Base-by-base conservation (phyloP, 2,888 invertebrate genomes). In the Smittia sp. region DNA sequence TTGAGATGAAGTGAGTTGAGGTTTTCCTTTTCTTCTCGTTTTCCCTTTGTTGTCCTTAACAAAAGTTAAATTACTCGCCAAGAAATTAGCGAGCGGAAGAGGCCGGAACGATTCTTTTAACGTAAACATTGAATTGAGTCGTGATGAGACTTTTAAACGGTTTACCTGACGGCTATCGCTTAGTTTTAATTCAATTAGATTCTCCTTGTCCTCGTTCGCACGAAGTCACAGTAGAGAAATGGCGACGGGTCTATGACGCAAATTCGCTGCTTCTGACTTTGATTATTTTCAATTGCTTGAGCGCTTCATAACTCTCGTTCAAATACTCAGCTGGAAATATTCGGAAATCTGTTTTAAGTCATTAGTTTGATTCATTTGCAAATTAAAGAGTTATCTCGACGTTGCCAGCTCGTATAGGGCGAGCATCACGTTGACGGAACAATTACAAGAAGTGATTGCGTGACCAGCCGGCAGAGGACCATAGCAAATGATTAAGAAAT, bases 1-100 rank as follows among this genome's bases (percentile, higher is more conserved):
- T 93, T 80, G 93, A 93, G 83, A 92, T 91, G 87, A 90, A 91
- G 93, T 93, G 80, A 85, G 86, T 82, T 6, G 18, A 41, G 2
- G 32, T 70, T 27, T n/a, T 73, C 7, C 63, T 73, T 32, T 27
- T n/a, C 32, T 32, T 32, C 9, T 9, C 32, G 3, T 32, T 32
- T 32, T 32, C 32, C 9, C 9, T 32, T 32, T 3, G 3, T 32
- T 32, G 32, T 32, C 32, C 9, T 32, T 3, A 9, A 32, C 32
- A 32, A 32, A 32, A 32, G 32, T 32, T 32, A 9, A 32, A 9
- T 6, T 32, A 6, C 32, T 32, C 9, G 32, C 32, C 6, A 46
- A 11, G n/a, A n/a, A 13, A 46, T 46, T 46, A n/a, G n/a, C 4
- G 11, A 32, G 32, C 32, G 32, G 32, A 32, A 6, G 32, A 9